Base-by-base conservation (phyloP, 2,888 invertebrate species). In the Drosophila merina region DNA sequence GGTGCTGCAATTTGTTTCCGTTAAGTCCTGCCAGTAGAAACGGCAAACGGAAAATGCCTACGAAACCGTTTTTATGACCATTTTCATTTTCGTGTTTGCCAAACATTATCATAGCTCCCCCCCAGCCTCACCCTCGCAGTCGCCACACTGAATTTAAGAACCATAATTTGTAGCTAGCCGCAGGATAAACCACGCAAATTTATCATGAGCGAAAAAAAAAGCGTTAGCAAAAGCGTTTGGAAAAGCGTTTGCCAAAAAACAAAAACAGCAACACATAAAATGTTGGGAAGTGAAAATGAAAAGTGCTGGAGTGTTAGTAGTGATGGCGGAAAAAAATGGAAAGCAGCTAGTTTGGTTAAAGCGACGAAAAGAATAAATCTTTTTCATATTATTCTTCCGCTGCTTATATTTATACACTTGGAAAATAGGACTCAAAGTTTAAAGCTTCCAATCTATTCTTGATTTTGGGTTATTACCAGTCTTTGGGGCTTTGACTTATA, bases 131-230 rank as follows among this genome's bases (percentile, higher is more conserved):
- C 33, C 38, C 38, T 30, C 69, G 10, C 33, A 52, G 70, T 31
- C 56, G 14, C 55, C 70, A 56, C 70, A 69, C 58, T 59, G 85
- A 85, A 83, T 74, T 86, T 87, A 78, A 84, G 84, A 87, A 84
- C 84, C 82, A 81, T 87, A 84, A 87, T 84, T 84, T 85, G 85
- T 72, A 59, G 60, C 57, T 76, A 72, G 84, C 84, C 87, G 79
- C 85, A 82, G 85, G 84, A 85, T 75, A 84, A 84, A 70, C 76
- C 75, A 77, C 75, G 85, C 77, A 78, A 86, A 85, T 81, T 85
- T 85, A 84, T 85, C 85, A 83, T 75, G 87, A 81, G 81, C 44
- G 25, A 44, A 81, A 86, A 83, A 83, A 57, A 57, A 44, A 44
- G 25, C 20, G 25, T 36, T 36, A 12, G 45, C 20, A 26, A 45